Evolutionary conservation across 2,888 invertebrate genomes (phyloP), one percentile per base, ranked within the genome.

Genomic region (Esperia sulphurella): DNA sequence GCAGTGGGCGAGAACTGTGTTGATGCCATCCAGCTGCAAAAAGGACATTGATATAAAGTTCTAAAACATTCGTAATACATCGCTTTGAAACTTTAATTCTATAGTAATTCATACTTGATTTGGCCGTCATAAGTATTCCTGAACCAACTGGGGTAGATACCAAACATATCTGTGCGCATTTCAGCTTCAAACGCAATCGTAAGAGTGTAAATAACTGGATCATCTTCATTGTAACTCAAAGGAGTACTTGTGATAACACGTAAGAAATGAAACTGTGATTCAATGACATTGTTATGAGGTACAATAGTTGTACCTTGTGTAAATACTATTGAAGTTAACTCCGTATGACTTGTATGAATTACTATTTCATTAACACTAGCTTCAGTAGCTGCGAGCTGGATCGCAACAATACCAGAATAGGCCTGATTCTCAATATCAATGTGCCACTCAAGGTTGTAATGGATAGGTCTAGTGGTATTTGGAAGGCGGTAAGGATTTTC

Each of bases 1-100:
- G 93, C 80, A 1, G 92, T 91, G 0, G 93, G 90, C 77, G 94
- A 91, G 66, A 95, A 94, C 63, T 95, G 94, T 0, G 95, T 95
- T 0, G 93, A 89, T 0, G 92, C 93, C 71, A 92, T 79, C 90
- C 88, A 91, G 39, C 91, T 92, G 49, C 13, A 68, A 68, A 49
- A 38, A 35, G 49, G 10, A 41, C 8, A 33, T 10, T 10, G 33
- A n/a, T n/a, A n/a, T n/a, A 30, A 30, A 10, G 33, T 33, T 10
- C 8, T 4, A 8, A 33, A 33, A 33, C 33, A 33, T 33, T 33
- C 33, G 4, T 8, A 10, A 33, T 33, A n/a, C 7, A 33, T 10
- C 8, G 8, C 10, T 10, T 8, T 33, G 7, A 33, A 30, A 30
- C 30, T 5, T 33, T 8, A 33, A 33, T 4, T 33, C 2, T 8